Base-by-base conservation (phyloP, 1,140 invertebrate species). In the Danaus melanippus region DNA sequence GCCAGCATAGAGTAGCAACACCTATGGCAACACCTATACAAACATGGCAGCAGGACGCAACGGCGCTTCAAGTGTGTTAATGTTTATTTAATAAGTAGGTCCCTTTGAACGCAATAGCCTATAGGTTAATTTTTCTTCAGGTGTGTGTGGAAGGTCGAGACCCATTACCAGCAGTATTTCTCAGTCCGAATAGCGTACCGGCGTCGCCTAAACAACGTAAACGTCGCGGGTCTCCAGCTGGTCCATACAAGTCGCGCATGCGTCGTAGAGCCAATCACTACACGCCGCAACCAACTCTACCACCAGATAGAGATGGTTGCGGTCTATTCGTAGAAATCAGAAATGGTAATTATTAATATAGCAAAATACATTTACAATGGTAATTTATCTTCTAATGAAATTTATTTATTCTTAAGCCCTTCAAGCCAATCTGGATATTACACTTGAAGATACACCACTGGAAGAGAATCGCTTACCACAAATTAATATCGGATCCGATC, bases 241-340 rank as follows among this genome's bases (percentile, higher is more conserved):
- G 77, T 58, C 75, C 88, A 56, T 76, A 86, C 64, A 61, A 85
- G 47, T 78, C 87, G 9, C 74, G 79, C 17, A 82, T 86, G 78
- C 68, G 84, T 44, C 88, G 89, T 39, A 77, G 71, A 0, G 66
- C 76, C 4, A 75, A 75, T 39, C 91, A 92, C 10, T 92, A 96
- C 74, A 98, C 96, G 0, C 96, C 97, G 2, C 94, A 95, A 39
- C 97, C 97, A 0, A 96, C 98, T 67, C 84, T 98, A 10, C 95
- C 95, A 75, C 97, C 97, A 0, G 93, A 94, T 46, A 89, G 97
- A 64, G 92, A 92, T 67, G 96, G 95, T 6, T 91, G 93, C 0
- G 97, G 97, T 0, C 84, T 98, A 0, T 97, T 97, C 72, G 92
- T 92, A 62, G 89, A 89, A 66, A 71, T 85, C 10, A 67, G 66